Evolutionary conservation across 1,140 invertebrate species (phyloP), one percentile per base, ranked within the genome.

Genomic region (Saccostrea glomerata): DNA sequence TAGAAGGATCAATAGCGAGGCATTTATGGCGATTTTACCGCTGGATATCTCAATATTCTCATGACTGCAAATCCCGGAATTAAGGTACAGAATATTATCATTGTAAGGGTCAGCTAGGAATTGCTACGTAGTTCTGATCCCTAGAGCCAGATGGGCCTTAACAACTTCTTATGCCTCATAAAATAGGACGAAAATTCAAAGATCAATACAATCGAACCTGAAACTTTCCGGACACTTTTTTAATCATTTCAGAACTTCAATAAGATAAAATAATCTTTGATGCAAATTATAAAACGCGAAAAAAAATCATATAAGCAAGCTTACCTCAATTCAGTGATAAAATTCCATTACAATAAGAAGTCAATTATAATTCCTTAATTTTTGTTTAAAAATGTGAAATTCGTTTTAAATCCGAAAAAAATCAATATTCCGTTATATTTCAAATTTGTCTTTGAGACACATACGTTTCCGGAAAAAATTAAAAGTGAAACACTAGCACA

Each of bases 271-370:
- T 13, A 60, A 1, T 47, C 47, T 6, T 63, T 63, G 15, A 0
- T 20, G 58, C 58, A 63, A 20, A 20, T 20, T 20, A 63, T 63
- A 63, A 20, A 63, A 20, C 9, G 5, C 30, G n/a, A n/a, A 36
- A 47, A 47, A 47, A 7, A 47, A 47, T 47, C 47, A 47, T 47
- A 20, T n/a, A 20, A 13, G 20, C 7, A 60, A 5, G 25, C 70
- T 77, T 77, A 77, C 70, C 70, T 77, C 12, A 30, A 36, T 77
- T 30, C 15, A 15, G 15, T 63, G 70, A 77, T 30, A 77, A 77
- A 77, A 36, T 77, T 30, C 70, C 70, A 77, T 77, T 36, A 77
- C 13, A 77, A 30, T 36, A 30, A 77, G 36, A 63, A 77, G 3
- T 30, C 70, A 77, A 77, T 30, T 20, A 63, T 63, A 7, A 63